Evolutionary conservation across 2,797 vertebrate species (phyloP).

Genomic region (Myoxocephalus aenaeus): DNA sequence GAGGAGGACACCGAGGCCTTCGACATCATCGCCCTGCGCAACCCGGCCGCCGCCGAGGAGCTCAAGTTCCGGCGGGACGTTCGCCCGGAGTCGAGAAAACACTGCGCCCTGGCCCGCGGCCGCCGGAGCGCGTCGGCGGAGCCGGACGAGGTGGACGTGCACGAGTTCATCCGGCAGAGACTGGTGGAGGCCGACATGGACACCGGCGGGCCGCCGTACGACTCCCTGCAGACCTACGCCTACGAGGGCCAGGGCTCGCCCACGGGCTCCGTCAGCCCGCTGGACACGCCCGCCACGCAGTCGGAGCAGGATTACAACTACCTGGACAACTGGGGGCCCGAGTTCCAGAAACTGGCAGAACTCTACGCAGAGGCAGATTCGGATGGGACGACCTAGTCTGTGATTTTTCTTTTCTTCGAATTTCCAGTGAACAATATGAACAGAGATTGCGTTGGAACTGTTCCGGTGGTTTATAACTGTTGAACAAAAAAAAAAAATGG

Average conservation of each 20-base stretch:
- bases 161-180: slow-evolving; percentile 93
- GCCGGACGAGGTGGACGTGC: slow-evolving; percentile 89
- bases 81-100: slow-evolving; percentile 84
- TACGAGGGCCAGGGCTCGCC: slow-evolving; percentile 96
- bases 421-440: slow-evolving; percentile 66
- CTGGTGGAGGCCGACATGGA: slow-evolving; percentile 93
- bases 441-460: slow-evolving; percentile 80
- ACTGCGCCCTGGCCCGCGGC: slow-evolving; percentile 76
- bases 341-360: slow-evolving; percentile 96
- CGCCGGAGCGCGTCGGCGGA: slow-evolving; percentile 80
- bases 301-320: slow-evolving; percentile 95
- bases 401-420: slow-evolving; percentile 46
- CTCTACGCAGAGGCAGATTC: slow-evolving; percentile 92
- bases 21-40: slow-evolving; percentile 95
- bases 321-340: slow-evolving; percentile 95
- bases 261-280: slow-evolving; percentile 93
- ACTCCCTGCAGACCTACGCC: slow-evolving; percentile 97
- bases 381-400: slow-evolving; percentile 90
- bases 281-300: slow-evolving; percentile 90
- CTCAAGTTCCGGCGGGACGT: slow-evolving; percentile 93
- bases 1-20: slow-evolving; percentile 99
- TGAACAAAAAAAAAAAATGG: slow-evolving; percentile 71
- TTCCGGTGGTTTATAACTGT: slow-evolving; percentile 83
- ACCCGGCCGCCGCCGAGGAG: slow-evolving; percentile 94
- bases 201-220: slow-evolving; percentile 92